These are phyloP conservation scores for Antechinus flavipes DNA, from an alignment of 2,113 vertebrate genomes.

Conservation along the genomic window DNA sequence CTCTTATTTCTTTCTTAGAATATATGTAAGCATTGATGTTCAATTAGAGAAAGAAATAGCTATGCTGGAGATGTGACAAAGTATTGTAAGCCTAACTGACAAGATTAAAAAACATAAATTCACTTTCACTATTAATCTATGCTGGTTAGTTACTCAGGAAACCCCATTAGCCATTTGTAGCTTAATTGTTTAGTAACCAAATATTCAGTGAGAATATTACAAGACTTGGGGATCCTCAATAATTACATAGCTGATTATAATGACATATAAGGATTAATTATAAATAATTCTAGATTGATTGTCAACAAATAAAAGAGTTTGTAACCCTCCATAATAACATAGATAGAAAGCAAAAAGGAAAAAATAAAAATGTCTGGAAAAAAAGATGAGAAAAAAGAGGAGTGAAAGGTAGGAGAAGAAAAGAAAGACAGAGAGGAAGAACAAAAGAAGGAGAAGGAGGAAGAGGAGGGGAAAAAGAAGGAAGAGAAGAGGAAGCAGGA, in stretches of 20 bases:
- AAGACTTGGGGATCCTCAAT: constrained; percentile 17
- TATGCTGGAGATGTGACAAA: neutral
- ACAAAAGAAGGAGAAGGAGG: neutral
- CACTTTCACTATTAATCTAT: constrained; percentile 61
- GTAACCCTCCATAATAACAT: neutral
- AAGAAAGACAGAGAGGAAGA: neutral
- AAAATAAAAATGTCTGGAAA: neutral
- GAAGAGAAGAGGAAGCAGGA: neutral
- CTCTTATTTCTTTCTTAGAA: constrained; percentile 37
- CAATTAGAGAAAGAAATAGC: constrained; percentile 33
- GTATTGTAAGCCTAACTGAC: constrained; percentile 50
- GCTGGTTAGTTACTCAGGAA: constrained; percentile 45
- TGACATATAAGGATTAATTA: neutral
- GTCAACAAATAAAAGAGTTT: constrained; percentile 38
- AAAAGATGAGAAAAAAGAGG: neutral
- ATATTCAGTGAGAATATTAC: constrained; percentile 52
- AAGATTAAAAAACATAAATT: constrained; percentile 59
- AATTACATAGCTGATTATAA: constrained; percentile 60
- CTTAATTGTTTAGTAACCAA: constrained; percentile 56
- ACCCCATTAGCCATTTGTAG: constrained; percentile 53
- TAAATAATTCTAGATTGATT: constrained; percentile 52
- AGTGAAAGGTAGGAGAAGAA: too few species aligned
- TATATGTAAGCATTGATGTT: constrained; percentile 31
- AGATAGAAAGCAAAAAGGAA: neutral
- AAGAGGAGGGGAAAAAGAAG: neutral